Base-by-base conservation (phyloP, 2,113 vertebrate genomes). In the Eublepharis macularius region DNA sequence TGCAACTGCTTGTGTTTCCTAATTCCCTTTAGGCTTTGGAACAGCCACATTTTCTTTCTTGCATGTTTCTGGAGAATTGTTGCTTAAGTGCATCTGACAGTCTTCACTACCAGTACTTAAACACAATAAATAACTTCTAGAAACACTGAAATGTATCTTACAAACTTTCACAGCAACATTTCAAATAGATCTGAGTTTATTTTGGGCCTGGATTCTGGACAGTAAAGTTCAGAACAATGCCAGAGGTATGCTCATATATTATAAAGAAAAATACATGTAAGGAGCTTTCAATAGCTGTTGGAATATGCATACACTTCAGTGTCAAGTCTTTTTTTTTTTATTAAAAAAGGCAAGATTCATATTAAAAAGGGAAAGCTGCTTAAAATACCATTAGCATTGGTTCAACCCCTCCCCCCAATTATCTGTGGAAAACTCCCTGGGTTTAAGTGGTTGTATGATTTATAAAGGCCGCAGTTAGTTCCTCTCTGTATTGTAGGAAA, bases 11-110 rank as follows among this genome's bases (percentile, higher is more conserved):
- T 88, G 81, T 77, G 82, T 66, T 4, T 0, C 1, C 76, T 93
- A 93, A 93, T 92, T 86, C 85, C 81, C 5, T 85, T 91, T 41
- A 76, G 47, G 70, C 79, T 93, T 93, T 87, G 79, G 29, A 69
- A 81, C 84, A 92, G 66, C 39, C 4, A 17, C 0, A 0, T 86
- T 1, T 84, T 85, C 74, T 76, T 91, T 88, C 79, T 77, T 78
- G 6, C n/a, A 16, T 17, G 24, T 81, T 63, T 92, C 89, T 94
- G 93, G 88, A 90, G 79, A 91, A 81, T 86, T 82, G 21, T 87
- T 92, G 14, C 84, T 91, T 84, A 91, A 91, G 72, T 1, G 0
- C 60, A 92, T 84, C 57, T 91, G 92, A 93, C 91, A 91, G 88
- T 66, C 7, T 57, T 81, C 69, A 41, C 34, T 19, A 39, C 69